These are phyloP conservation scores for Drosophila formosana DNA, from an alignment of 2,888 invertebrate species.

Conservation along the genomic window DNA sequence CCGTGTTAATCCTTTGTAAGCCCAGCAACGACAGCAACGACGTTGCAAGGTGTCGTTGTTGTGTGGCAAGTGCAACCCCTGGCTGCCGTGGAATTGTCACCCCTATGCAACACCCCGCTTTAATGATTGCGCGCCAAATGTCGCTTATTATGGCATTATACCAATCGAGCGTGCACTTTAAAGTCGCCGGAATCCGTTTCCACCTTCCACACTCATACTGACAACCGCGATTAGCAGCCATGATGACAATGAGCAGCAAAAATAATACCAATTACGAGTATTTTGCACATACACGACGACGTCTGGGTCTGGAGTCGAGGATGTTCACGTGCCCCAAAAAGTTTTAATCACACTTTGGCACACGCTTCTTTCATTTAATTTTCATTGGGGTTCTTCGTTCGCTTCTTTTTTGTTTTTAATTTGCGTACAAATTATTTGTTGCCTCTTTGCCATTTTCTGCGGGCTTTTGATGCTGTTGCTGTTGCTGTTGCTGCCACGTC, in stretches of 20 bases:
- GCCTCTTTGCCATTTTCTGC: conserved; percentile 49
- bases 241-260: conserved; percentile 45
- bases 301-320: neutral
- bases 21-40: conserved; percentile 58
- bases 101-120: conserved; percentile 20
- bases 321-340: conserved; percentile 49
- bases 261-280: conserved; percentile 58
- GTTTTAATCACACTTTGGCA: conserved; percentile 78
- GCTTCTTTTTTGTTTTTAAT: conserved; percentile 62
- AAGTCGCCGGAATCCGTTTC: conserved; percentile 20
- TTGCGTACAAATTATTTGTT: conserved; percentile 75
- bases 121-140: conserved; percentile 46
- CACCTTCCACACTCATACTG: conserved; percentile 6
- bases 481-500: conserved; percentile 4
- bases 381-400: conserved; percentile 43
- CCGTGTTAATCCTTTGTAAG: conserved; percentile 73
- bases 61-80: conserved; percentile 44
- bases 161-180: conserved; percentile 73
- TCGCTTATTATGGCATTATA: conserved; percentile 75
- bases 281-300: conserved; percentile 43
- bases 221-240: conserved; percentile 58
- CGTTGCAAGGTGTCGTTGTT: conserved; percentile 55
- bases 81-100: conserved; percentile 9
- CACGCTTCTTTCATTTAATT: conserved; percentile 73
- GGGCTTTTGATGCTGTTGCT: conserved; percentile 46